Evolutionary conservation across 2,797 vertebrate genomes (phyloP).

Genomic region (Podarcis siculus): DNA sequence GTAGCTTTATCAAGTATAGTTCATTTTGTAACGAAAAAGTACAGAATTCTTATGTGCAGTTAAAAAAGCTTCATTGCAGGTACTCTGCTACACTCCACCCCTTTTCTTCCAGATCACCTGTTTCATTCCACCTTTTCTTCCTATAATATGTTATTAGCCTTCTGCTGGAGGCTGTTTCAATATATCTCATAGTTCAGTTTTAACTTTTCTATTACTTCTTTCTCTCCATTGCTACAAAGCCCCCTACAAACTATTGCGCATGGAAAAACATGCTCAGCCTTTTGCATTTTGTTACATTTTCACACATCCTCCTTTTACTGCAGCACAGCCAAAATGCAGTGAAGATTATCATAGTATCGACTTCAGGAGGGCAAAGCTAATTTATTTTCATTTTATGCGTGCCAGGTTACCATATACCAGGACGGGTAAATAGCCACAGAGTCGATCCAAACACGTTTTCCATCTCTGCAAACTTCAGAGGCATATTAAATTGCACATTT

Average conservation of each 20-base stretch:
- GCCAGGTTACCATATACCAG: neutral
- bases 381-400: neutral
- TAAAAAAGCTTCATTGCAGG: neutral
- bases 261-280: neutral
- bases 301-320: neutral
- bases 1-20: neutral
- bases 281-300: neutral
- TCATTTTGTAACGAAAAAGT: constrained; percentile 14
- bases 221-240: neutral
- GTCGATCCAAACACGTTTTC: neutral
- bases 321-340: neutral
- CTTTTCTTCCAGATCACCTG: neutral
- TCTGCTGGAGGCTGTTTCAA: neutral
- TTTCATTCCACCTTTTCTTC: neutral
- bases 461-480: neutral
- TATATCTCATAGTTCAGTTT: neutral
- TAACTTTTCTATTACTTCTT: neutral
- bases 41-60: neutral
- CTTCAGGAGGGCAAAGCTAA: neutral
- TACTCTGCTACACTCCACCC: neutral
- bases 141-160: neutral
- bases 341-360: neutral
- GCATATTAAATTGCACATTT: neutral
- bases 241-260: neutral
- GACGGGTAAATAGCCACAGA: fast-evolving